phyloP scores from a whole-genome alignment of 2,797 vertebrate species.

The Hozukius guyotensis region DNA sequence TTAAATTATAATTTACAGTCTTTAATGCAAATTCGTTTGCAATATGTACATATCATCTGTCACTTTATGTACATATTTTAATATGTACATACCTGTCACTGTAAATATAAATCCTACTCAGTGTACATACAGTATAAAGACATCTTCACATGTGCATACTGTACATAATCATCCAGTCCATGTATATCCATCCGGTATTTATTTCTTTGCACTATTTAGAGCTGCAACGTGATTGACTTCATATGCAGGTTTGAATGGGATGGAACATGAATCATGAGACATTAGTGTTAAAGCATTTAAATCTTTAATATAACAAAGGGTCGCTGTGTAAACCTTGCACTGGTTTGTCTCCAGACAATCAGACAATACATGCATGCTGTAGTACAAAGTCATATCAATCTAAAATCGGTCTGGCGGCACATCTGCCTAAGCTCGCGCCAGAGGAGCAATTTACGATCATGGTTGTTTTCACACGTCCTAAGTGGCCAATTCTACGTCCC shows the following conservation, averaged over 20 bases:
- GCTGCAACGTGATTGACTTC: slow-evolving; percentile 17
- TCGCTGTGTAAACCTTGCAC: neutral
- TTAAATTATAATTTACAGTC: too few species aligned
- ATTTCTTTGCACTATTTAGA: neutral
- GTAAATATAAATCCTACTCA: too few species aligned
- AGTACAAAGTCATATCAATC: slow-evolving; percentile 34
- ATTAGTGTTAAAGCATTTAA: neutral
- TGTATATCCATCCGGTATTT: too few species aligned
- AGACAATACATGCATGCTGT: neutral
- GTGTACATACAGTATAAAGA: too few species aligned
- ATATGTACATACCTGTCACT: too few species aligned
- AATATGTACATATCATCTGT: too few species aligned
- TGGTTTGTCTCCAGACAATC: neutral
- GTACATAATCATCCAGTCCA: too few species aligned
- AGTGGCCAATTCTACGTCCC: slow-evolving; percentile 63
- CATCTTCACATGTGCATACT: too few species aligned
- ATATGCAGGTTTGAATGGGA: neutral
- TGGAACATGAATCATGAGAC: slow-evolving; percentile 13
- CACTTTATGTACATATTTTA: too few species aligned
- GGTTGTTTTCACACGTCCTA: slow-evolving; percentile 61
- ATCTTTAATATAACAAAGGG: neutral
- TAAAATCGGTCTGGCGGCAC: slow-evolving; percentile 46
- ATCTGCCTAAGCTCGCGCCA: slow-evolving; percentile 46
- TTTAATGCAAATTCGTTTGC: too few species aligned
- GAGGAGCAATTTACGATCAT: slow-evolving; percentile 58